Evolutionary conservation across 2,113 vertebrate genomes (phyloP), one percentile per base, ranked within the genome.

Genomic region (Hiodon tergisus): DNA sequence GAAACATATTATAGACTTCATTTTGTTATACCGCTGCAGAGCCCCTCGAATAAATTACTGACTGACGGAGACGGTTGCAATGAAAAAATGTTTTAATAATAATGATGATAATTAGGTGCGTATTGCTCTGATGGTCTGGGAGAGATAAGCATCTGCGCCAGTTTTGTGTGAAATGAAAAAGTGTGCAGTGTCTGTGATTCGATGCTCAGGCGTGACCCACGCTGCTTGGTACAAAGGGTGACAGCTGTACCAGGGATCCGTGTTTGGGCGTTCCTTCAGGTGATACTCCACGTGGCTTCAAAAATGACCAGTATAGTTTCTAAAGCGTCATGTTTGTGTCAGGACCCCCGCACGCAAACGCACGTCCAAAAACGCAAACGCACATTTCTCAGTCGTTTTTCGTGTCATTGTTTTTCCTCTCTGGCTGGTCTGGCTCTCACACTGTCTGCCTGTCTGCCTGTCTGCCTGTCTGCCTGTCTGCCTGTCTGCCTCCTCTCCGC

Each of bases 1-100:
- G 63, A 78, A 67, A 77, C 60, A 50, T 67, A 54, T 76, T 80
- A 72, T 78, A 76, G 67, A 51, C 61, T 67, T 51, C 59, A 65
- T 62, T 76, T 73, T 59, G 50, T 54, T 66, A 60, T 31, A 14
- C 46, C 17, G 54, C 14, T 54, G 16, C 46, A 55, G 46, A 31
- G 67, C 66, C 50, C 14, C 16, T 11, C 16, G 75, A 65, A 71
- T 76, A 71, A 65, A 71, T 63, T 17, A 71, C 51, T 9, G 10
- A 48, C 58, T 47, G 63, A 16, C 46, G 7, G 59, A 59, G 16
- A 31, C 31, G 66, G 55, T 52, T 50, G 52, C 4, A 55, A 60
- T 57, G 50, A 73, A 63, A 73, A 63, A 73, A 65, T 14, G 65
- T 73, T 66, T 65, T 4, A 69, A 69, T 54, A 69, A 69, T 69